A percentile compares a stretch with the other conserved stretches of the same genome.
Conservation (phyloP, 1,140 invertebrate species). For the Tetramorium alpestre region DNA sequence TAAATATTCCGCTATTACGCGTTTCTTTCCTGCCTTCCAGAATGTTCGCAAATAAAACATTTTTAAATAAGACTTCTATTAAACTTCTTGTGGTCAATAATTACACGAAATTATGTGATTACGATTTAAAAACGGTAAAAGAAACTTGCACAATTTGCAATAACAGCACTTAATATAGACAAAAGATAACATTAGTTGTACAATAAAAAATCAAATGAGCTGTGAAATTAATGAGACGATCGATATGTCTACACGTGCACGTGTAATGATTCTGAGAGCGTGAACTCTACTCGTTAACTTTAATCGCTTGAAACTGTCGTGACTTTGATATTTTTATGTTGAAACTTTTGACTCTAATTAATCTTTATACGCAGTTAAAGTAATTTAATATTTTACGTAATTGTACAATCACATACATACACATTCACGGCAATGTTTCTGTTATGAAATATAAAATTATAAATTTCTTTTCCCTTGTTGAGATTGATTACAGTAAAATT, state of each 20-base stretch:
- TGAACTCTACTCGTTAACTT: background rate
- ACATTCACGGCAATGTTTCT: background rate
- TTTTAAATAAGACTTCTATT: background rate
- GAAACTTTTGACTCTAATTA: slow-evolving; percentile 5
- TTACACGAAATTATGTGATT: background rate
- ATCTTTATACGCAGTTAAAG: background rate
- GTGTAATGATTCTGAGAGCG: background rate
- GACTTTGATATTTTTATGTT: background rate
- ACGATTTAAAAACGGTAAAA: background rate
- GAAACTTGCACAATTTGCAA: background rate
- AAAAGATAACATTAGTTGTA: background rate
- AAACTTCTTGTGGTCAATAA: background rate
- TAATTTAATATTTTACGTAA: background rate
- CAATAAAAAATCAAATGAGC: background rate
- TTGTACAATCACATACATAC: background rate
- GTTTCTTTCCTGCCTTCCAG: background rate
- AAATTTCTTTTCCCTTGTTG: background rate
- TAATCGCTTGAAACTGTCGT: background rate
- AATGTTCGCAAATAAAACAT: background rate
- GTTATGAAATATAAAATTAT: background rate
- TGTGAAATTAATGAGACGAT: background rate
- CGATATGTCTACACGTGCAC: background rate
- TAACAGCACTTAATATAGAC: background rate
- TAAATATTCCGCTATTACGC: background rate
- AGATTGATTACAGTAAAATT: background rate